A percentile compares a stretch with the other conserved stretches of the same genome.
Evolutionary conservation across 2,113 vertebrate species (phyloP).

Genomic region (Thryonomys swinderianus): DNA sequence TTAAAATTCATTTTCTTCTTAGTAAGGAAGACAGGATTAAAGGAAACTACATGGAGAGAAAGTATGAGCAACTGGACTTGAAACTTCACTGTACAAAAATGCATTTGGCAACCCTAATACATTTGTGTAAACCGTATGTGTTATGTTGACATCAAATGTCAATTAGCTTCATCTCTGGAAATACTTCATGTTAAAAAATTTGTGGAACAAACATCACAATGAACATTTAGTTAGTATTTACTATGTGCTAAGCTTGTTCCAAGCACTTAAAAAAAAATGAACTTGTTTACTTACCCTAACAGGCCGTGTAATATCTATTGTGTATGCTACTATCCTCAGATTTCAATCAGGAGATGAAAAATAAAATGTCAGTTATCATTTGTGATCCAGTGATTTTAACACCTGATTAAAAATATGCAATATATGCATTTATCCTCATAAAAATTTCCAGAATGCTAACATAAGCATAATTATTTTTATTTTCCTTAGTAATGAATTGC

Average conservation of each 20-base stretch:
- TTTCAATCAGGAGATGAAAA: background rate
- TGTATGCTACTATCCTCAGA: background rate
- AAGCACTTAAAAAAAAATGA: background rate
- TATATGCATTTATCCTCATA: background rate
- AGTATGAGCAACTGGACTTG: background rate
- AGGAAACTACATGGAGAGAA: background rate
- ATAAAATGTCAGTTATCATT: background rate
- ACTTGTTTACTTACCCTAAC: background rate
- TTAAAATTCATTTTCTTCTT: background rate
- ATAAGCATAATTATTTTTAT: background rate
- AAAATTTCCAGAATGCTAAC: background rate
- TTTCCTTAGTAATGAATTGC: background rate
- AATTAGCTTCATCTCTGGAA: conserved; percentile 2
- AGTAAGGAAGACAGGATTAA: background rate
- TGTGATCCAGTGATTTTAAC: background rate
- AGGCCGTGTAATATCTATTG: background rate
- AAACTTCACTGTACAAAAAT: background rate
- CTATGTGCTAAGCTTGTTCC: background rate
- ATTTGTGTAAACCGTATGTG: background rate
- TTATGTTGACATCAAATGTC: background rate
- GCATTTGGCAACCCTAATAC: background rate
- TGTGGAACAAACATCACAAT: background rate
- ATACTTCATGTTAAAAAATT: background rate
- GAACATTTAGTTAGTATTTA: background rate
- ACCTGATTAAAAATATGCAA: background rate